These are phyloP conservation scores for Hypocryptadius cinnamomeus DNA, from an alignment of 2,113 vertebrate species.

Conservation along the genomic window DNA sequence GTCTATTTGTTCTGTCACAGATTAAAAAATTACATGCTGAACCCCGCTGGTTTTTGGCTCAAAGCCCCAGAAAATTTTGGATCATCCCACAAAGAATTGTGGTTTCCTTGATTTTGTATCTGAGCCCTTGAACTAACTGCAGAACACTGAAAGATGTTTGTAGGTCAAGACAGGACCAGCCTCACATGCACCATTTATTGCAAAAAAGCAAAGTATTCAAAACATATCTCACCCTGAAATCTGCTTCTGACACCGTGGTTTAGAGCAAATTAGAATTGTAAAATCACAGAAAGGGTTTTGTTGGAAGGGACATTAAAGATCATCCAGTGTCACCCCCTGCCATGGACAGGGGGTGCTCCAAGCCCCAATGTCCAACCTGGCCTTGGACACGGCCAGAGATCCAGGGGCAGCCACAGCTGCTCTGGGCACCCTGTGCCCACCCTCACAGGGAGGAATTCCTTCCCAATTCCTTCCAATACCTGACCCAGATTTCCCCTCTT, in stretches of 20 bases:
- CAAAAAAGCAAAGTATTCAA: background rate
- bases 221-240: background rate
- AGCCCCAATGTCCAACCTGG: background rate
- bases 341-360: background rate
- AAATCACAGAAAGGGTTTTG: background rate
- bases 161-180: background rate
- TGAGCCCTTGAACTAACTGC: background rate
- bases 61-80: background rate
- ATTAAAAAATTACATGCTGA: background rate
- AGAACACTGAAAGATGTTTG: background rate
- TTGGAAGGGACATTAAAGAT: background rate
- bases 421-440: background rate
- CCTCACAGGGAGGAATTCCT: accelerated
- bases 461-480: accelerated
- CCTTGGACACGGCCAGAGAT: background rate
- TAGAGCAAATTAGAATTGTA: background rate
- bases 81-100: background rate
- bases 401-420: background rate
- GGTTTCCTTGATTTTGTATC: background rate
- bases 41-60: background rate
- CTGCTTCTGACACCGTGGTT: background rate
- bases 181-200: background rate
- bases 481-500: background rate
- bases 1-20: background rate
- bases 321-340: accelerated